Base-by-base conservation (phyloP, 1,140 invertebrate species). In the Teleopsis dalmanni region DNA sequence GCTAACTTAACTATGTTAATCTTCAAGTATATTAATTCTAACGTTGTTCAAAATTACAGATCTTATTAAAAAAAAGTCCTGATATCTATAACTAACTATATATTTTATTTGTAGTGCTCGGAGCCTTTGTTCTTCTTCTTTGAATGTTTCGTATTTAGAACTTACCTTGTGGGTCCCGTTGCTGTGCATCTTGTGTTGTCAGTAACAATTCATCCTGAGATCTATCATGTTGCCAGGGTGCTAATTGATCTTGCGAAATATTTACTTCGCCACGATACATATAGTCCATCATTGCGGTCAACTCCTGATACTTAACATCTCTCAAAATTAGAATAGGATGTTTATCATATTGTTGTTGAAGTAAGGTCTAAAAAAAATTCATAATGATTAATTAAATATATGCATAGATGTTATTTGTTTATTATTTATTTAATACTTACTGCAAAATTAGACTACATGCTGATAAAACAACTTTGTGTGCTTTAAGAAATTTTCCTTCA, bases 251-350 rank as follows among this genome's bases (percentile, higher is more conserved):
- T 74, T 93, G 89, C 53, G 87, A 87, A 66, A 95, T 91, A 74
- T 92, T 92, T 25, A 94, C 90, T 78, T 94, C 90, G 41, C 91
- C 91, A 59, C 87, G 80, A 74, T 94, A 95, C 89, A 94, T 94
- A 60, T 93, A 93, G 70, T 91, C 87, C 80, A 93, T 86, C 82
- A 94, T 89, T 48, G 88, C 88, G 74, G 89, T 84, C 52, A 94
- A 72, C 75, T 93, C 88, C 72, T 86, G 83, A 74, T 88, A 92
- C 72, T 88, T 90, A 8, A 94, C 87, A 80, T 92, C 88, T 76
- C 90, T 90, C 56, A 93, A 76, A 72, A 92, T 90, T 56, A 94
- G 84, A 63, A 93, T 90, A 41, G 88, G 88, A 75, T 92, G 88
- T 73, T 91, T 90, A 71, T 91, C 87, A 73, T 86, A 87, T 72